Evolutionary conservation across 1,140 invertebrate species (phyloP), one percentile per base, ranked within the genome.

Genomic region (Hyles euphorbiae): DNA sequence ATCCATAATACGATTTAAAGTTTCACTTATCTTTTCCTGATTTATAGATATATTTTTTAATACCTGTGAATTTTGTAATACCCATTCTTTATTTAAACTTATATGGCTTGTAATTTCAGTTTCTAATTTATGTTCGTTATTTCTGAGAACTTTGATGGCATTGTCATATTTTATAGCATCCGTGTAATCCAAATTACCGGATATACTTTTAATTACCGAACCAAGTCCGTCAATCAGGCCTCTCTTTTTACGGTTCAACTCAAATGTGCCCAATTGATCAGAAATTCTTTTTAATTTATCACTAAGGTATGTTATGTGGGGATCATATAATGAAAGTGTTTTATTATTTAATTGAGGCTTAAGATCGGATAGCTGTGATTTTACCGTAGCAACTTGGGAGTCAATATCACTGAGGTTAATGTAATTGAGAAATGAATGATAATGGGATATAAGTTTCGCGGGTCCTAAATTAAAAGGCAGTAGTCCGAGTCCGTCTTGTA

Each of bases 171-270:
- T 56, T 8, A 63, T 58, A 10, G 65, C 61, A 11, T 70, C 65
- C 7, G 54, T 61, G 22, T 65, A 51, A 45, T 67, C 60, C 45
- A 67, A 33, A 40, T 67, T 70, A 9, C 68, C 65, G 3, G 65
- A 57, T 7, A 71, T 53, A 10, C 65, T 67, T 59, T 70, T 71
- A 12, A 67, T 65, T 11, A 67, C 36, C n/a, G 68, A 65, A 11
- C 62, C 65, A 11, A 67, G 45, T 22, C 56, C 58, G 49, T 70
- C 58, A n/a, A 70, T 59, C 10, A 72, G 47, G 33, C 67, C 64
- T 59, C 67, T 47, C 63, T 72, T 72, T 50, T 9, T 46, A 22
- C 67, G 49, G 22, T 32, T 52, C 6, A 61, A 51, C 12, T 66
- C 44, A 36, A 68, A 67, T 7, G 54, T 54, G 7, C 49, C 22